A percentile compares a stretch with the other conserved stretches of the same genome.
phyloP scores from a whole-genome alignment of 1,140 invertebrate genomes.

The Drosophila takahashii region DNA sequence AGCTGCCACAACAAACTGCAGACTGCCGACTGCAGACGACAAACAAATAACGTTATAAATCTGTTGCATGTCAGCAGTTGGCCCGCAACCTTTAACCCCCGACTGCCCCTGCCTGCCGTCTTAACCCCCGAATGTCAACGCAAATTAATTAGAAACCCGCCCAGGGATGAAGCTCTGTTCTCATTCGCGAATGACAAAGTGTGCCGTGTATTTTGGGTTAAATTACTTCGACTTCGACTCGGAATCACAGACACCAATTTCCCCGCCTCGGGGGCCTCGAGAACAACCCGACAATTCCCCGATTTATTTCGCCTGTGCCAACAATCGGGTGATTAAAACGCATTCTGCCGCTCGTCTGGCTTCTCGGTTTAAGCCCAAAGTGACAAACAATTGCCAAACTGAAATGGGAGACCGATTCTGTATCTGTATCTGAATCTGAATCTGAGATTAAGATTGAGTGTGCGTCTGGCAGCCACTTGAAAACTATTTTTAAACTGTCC shows the following conservation, averaged over 20 bases:
- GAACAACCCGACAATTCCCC: not conserved
- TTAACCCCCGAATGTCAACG: conserved; percentile 34
- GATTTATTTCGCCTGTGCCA: not conserved
- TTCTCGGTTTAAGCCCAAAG: conserved; percentile 9
- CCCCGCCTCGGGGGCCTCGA: not conserved
- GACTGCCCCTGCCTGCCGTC: not conserved
- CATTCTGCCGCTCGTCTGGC: conserved; percentile 13
- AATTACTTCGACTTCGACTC: conserved; percentile 27
- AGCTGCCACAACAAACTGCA: conserved; percentile 49
- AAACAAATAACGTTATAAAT: conserved; percentile 66
- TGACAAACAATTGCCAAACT: conserved; percentile 27
- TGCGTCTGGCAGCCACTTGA: not conserved
- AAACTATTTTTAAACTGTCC: conserved; percentile 16
- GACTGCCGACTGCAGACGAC: conserved; percentile 37
- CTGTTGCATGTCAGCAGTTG: conserved; percentile 63
- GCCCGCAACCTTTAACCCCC: conserved; percentile 7
- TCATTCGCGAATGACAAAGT: conserved; percentile 12
- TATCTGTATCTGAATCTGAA: too few relatives aligned
- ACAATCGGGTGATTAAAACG: conserved; percentile 38
- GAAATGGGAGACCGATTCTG: not conserved
- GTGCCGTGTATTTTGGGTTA: conserved; percentile 27
- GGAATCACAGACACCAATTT: conserved; percentile 6
- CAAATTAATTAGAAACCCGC: conserved; percentile 59
- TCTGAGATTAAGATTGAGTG: not conserved
- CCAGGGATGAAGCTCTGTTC: conserved; percentile 1